Evolutionary conservation across 2,888 invertebrate genomes (phyloP).

Genomic region (Hesperia comma): DNA sequence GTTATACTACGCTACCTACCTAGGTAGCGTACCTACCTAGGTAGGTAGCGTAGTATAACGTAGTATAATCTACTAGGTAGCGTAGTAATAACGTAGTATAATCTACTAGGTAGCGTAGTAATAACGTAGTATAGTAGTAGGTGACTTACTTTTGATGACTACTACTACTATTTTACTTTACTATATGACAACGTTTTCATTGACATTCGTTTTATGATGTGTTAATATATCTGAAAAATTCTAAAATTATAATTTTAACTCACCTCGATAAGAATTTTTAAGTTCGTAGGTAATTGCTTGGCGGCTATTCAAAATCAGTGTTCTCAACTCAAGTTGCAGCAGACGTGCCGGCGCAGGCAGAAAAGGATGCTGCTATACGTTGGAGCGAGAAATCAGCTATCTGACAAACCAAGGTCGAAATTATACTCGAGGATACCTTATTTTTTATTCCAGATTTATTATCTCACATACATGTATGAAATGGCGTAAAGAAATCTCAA

Average conservation of each 20-base stretch:
- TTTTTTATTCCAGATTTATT: background rate
- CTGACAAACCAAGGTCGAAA: conserved; percentile 38
- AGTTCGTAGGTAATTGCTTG: conserved; percentile 13
- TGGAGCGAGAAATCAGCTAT: conserved; percentile 47
- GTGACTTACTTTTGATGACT: no score
- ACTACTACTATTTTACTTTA: no score
- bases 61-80: no score
- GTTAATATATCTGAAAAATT: background rate
- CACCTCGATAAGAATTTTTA: background rate
- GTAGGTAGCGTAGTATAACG: no score
- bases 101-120: no score
- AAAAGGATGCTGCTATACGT: conserved; percentile 48
- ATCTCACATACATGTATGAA: background rate
- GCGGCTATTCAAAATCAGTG: conserved; percentile 18
- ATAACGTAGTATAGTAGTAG: no score
- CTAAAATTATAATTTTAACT: background rate
- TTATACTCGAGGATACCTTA: conserved; percentile 30
- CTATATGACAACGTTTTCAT: no score
- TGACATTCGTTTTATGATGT: no score
- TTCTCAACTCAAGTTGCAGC: conserved; percentile 45
- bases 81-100: no score
- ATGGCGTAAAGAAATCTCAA: background rate
- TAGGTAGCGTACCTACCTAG: no score
- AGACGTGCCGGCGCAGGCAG: conserved; percentile 70
- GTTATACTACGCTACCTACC: no score